A percentile compares a stretch with the other conserved stretches of the same genome.
Conservation (phyloP, 2,888 invertebrate genomes). For the Amiota minor region DNA sequence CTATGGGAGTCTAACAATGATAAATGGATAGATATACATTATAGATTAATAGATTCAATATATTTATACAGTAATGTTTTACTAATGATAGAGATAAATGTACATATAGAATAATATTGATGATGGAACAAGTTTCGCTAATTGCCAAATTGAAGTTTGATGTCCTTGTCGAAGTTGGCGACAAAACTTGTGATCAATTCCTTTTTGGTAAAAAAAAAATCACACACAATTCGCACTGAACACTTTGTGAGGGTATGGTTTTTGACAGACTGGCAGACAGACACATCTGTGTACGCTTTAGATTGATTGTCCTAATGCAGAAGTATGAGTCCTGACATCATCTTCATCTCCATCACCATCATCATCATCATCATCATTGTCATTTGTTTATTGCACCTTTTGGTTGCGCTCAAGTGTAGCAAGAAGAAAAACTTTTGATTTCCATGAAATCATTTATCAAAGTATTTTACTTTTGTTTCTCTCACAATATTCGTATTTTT, state of each 20-base stretch:
- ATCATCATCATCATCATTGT: too few species aligned
- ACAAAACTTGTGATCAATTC: conserved; percentile 54
- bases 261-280: too few species aligned
- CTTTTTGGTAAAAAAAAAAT: too few species aligned
- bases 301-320: conserved; percentile 52
- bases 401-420: neutral
- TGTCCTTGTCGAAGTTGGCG: conserved; percentile 20
- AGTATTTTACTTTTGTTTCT: neutral
- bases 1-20: conserved; percentile 72
- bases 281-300: conserved; percentile 25
- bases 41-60: neutral
- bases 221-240: too few species aligned
- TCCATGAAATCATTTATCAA: conserved; percentile 25
- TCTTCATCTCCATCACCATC: neutral
- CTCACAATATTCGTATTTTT: neutral
- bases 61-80: neutral
- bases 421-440: conserved; percentile 21
- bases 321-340: conserved; percentile 23
- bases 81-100: neutral
- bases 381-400: neutral
- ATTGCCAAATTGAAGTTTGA: conserved; percentile 27
- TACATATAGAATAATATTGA: neutral
- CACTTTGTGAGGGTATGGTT: too few species aligned
- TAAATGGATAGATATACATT: neutral
- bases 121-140: neutral